Base-by-base conservation (phyloP, 1,140 invertebrate species). In the Anoplolepis gracilipes region DNA sequence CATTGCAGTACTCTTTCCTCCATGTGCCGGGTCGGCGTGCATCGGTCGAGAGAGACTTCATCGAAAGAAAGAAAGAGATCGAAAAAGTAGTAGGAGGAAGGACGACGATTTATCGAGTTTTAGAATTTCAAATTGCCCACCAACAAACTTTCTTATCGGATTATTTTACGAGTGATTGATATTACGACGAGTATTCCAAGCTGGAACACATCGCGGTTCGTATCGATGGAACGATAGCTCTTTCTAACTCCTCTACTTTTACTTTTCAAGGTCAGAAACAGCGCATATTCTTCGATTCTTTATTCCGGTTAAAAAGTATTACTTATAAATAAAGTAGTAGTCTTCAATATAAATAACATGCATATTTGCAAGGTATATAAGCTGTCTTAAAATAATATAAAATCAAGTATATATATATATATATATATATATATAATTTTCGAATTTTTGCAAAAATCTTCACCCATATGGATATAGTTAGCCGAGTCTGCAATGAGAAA, bases 1-100 rank as follows among this genome's bases (percentile, higher is more conserved):
- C 93, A 94, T 91, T 94, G 93, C 93, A 94, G 93, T 93, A 93
- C 90, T 90, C 73, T 84, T 75, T 90, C 89, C 88, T 90, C 86
- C 85, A 91, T 92, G 89, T 92, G 91, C 91, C 90, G 87, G 87
- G 76, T 85, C 53, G 86, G 88, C 91, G 81, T 89, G 82, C 90
- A 88, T 78, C 85, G 88, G 86, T 55, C 78, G 78, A 78, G 75
- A 90, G 82, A 87, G 85, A 64, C 82, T 72, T 76, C 77, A 79
- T 57, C 78, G 85, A 25, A 57, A 73, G 88, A 92, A 85, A 86
- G 85, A 78, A 78, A 89, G 78, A 87, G 88, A 91, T 84, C 79
- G 79, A 87, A 79, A 46, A 64, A 67, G 62, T 79, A 67, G 70
- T 79, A 67, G 70, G 53, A 36, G 49, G 1, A 72, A 85, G 79